phyloP scores from a whole-genome alignment of 1,140 invertebrate genomes.

The Drosophila subobscura region DNA sequence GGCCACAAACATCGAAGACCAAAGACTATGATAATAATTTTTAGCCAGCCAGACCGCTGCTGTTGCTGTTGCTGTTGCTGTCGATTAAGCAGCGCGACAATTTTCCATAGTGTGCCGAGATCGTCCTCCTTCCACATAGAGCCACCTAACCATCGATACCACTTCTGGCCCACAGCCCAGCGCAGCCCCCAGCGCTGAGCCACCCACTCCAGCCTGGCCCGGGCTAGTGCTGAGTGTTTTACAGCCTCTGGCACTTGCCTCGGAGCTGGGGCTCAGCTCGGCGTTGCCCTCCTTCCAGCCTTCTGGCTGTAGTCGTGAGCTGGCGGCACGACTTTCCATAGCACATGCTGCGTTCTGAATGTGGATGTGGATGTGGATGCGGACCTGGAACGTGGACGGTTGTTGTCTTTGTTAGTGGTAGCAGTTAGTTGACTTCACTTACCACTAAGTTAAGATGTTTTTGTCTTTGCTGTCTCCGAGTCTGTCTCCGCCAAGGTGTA shows the following conservation, averaged over 20 bases:
- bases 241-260: slow-evolving; percentile 75
- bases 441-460: slow-evolving; percentile 82
- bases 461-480: slow-evolving; percentile 54
- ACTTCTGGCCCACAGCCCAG: neutral
- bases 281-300: slow-evolving; percentile 1
- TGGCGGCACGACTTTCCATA: slow-evolving; percentile 74
- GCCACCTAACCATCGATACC: neutral
- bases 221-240: slow-evolving; percentile 68
- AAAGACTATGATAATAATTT: slow-evolving; percentile 75
- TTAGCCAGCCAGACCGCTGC: slow-evolving; percentile 38
- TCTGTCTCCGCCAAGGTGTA: slow-evolving; percentile 49
- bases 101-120: slow-evolving; percentile 65
- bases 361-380: slow-evolving; percentile 19
- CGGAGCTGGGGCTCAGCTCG: slow-evolving; percentile 37
- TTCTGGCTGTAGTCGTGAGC: slow-evolving; percentile 63
- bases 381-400: slow-evolving; percentile 50
- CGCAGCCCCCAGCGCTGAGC: slow-evolving; percentile 6
- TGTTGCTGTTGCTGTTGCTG: slow-evolving; percentile 44
- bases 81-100: slow-evolving; percentile 79
- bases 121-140: slow-evolving; percentile 13
- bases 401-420: slow-evolving; percentile 80
- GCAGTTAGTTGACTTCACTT: slow-evolving; percentile 79
- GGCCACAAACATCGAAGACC: slow-evolving; percentile 35
- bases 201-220: slow-evolving; percentile 52
- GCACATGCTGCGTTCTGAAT: slow-evolving; percentile 79